Evolutionary conservation across 2,888 invertebrate species (phyloP).

Genomic region (Callyntrura sp.): DNA sequence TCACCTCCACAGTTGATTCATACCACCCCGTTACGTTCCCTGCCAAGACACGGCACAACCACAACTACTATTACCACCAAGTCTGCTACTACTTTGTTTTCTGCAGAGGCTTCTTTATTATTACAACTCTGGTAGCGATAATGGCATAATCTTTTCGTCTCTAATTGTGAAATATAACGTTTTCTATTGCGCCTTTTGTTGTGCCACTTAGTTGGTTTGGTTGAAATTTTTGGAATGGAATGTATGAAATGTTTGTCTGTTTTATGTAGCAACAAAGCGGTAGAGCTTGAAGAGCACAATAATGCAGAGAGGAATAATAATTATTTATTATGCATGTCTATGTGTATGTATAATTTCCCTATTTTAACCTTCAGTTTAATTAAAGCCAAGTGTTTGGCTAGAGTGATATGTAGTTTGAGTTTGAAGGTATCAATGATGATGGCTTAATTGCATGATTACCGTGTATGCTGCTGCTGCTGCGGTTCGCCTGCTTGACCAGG

Average conservation of each 20-base stretch:
- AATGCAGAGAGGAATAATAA: conserved; percentile 44
- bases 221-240: conserved; percentile 60
- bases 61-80: background rate
- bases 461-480: too few species aligned
- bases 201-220: conserved; percentile 10
- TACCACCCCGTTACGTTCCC: conserved; percentile 54
- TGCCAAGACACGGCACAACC: conserved; percentile 62
- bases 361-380: conserved; percentile 70
- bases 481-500: conserved; percentile 10
- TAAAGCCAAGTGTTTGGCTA: conserved; percentile 63
- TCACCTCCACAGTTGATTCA: conserved; percentile 62
- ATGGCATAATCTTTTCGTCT: conserved; percentile 27
- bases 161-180: conserved; percentile 76
- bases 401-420: conserved; percentile 51
- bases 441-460: conserved; percentile 76
- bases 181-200: conserved; percentile 16
- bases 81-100: conserved; percentile 3
- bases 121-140: background rate
- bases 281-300: too few species aligned
- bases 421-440: conserved; percentile 71
- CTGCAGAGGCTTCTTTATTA: background rate
- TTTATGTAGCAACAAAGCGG: conserved; percentile 36
- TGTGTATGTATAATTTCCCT: conserved; percentile 59
- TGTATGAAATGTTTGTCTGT: conserved; percentile 61
- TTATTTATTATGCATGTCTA: conserved; percentile 59